phyloP scores from a whole-genome alignment of 2,113 vertebrate species.

The Psephotus haematonotus region DNA sequence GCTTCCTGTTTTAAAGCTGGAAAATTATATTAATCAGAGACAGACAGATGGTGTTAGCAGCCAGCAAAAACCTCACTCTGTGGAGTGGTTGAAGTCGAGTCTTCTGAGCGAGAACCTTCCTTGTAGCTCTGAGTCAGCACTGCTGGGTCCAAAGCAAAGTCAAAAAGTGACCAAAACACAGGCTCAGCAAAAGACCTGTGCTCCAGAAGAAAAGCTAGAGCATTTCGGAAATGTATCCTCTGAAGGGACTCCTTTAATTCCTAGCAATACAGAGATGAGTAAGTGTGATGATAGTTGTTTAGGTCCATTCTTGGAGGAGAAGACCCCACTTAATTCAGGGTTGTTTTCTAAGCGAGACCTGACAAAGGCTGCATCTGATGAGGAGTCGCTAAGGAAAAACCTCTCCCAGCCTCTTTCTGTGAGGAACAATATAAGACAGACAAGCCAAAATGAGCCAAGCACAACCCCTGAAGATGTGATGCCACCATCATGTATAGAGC shows the following conservation, averaged over 20 bases:
- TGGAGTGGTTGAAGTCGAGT: slow-evolving; percentile 45
- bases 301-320: slow-evolving; percentile 53
- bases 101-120: slow-evolving; percentile 31
- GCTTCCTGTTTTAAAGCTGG: slow-evolving; percentile 71
- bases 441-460: slow-evolving; percentile 73
- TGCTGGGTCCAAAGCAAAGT: slow-evolving; percentile 64
- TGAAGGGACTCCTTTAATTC: slow-evolving; percentile 63
- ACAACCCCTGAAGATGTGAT: slow-evolving; percentile 73
- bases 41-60: slow-evolving; percentile 62
- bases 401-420: slow-evolving; percentile 69
- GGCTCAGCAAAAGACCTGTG: slow-evolving; percentile 56
- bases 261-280: neutral
- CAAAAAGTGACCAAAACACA: slow-evolving; percentile 53
- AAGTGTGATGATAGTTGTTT: slow-evolving; percentile 23
- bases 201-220: slow-evolving; percentile 54
- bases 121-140: slow-evolving; percentile 74
- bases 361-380: slow-evolving; percentile 73
- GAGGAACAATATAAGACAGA: slow-evolving; percentile 75
- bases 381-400: slow-evolving; percentile 75
- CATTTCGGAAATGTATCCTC: slow-evolving; percentile 53
- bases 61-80: slow-evolving; percentile 73
- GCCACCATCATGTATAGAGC: slow-evolving; percentile 61
- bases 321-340: slow-evolving; percentile 63
- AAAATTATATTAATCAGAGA: slow-evolving; percentile 66
- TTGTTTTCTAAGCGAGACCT: slow-evolving; percentile 72